Base-by-base conservation (phyloP, 2,797 vertebrate species). In the Prunella strophiata region DNA sequence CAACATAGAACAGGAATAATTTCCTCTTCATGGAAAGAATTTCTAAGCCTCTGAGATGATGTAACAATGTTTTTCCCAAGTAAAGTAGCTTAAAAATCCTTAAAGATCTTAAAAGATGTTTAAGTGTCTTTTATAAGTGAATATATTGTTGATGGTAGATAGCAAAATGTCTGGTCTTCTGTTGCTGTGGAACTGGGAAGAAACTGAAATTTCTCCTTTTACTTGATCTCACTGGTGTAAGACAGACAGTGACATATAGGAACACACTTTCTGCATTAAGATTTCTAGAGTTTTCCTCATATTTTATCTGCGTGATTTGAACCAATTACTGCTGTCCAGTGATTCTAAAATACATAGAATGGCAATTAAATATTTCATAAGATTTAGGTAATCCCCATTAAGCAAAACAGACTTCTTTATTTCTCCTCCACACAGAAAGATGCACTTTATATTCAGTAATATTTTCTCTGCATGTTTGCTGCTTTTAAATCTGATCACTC, bases 141-240 rank as follows among this genome's bases (percentile, higher is more conserved):
- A 59, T 75, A 34, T 42, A 27, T 26, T 9, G 29, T 55, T 91
- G 32, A 54, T 30, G 11, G 25, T 61, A 84, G 43, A 63, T 36
- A 43, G 85, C 55, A 86, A 5, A 21, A 27, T n/a, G 10, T 55
- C 67, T 50, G 23, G 19, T 70, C 20, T 15, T 72, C 68, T 79
- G 55, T 91, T 95, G 91, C 63, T 94, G 73, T 62, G 88, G 13
- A 88, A 88, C 32, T 61, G 47, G 27, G 17, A 81, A 55, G 76
- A 62, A 86, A 59, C 12, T 52, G 34, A 36, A 94, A 12, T 59
- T 12, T 51, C 59, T 89, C 13, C 16, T 29, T 92, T 85, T 54
- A n/a, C 27, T 72, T 67, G 9, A 27, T 86, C 80, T 93, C 14
- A 45, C 7, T 48, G 29, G 42, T 43, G 3, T 47, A 74, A 85